These are phyloP conservation scores for Poecilia gillii DNA, from an alignment of 2,797 vertebrate species.

Conservation along the genomic window DNA sequence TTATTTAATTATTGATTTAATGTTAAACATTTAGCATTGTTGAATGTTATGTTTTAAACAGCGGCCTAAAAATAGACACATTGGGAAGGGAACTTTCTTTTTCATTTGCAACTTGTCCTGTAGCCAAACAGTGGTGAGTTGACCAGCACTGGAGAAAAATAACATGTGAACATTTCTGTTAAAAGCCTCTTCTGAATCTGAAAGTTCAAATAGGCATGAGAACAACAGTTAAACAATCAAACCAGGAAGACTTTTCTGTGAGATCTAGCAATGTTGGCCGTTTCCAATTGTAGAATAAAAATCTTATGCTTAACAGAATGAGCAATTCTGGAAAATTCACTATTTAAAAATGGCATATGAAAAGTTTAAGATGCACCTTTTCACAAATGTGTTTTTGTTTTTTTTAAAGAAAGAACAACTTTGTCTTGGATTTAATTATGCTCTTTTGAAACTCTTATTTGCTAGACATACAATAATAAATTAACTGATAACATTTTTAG, in stretches of 20 bases:
- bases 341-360: too few species aligned
- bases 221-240: neutral
- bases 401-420: too few species aligned
- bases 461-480: too few species aligned
- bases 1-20: neutral
- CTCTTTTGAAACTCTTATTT: too few species aligned
- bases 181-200: neutral
- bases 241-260: neutral
- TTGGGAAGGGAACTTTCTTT: neutral
- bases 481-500: conserved; percentile 32
- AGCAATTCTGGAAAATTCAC: neutral
- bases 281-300: neutral
- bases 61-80: too few species aligned
- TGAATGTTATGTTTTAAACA: neutral
- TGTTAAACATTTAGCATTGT: neutral
- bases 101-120: neutral
- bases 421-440: neutral
- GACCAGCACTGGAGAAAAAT: neutral
- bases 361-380: too few species aligned
- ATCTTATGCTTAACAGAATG: neutral
- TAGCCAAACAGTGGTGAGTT: neutral
- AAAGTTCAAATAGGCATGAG: neutral
- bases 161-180: neutral
- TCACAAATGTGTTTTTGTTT: too few species aligned
- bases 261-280: neutral